Conservation (phyloP, 2,888 invertebrate genomes). For the Morpho achilles region DNA sequence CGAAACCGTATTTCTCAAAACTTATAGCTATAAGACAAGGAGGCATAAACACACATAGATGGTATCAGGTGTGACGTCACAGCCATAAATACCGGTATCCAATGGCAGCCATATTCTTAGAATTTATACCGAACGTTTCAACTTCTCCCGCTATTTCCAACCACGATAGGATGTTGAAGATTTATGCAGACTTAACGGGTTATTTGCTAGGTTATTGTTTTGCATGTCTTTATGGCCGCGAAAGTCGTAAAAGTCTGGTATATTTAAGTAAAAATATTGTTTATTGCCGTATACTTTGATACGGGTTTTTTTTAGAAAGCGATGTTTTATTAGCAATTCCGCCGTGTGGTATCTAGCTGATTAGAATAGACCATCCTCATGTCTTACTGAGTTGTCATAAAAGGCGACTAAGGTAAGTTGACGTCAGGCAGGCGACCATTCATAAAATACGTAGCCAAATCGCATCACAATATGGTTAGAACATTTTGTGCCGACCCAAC, state of each 20-base stretch:
- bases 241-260: constrained; percentile 7
- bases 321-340: no score
- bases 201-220: constrained; percentile 16
- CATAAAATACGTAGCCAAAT: no score
- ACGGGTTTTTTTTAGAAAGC: no score
- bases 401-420: no score
- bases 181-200: constrained; percentile 15
- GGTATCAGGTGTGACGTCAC: constrained; percentile 19
- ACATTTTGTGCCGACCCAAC: no score
- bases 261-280: constrained; percentile 1
- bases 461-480: no score
- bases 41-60: constrained; percentile 22
- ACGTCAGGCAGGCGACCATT: no score
- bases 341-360: no score
- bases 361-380: no score
- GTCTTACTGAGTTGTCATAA: no score
- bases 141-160: constrained; percentile 2
- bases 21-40: constrained; percentile 12
- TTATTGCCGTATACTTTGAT: not conserved
- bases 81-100: constrained; percentile 21
- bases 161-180: constrained; percentile 6
- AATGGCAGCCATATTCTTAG: constrained; percentile 25
- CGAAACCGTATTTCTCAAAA: constrained; percentile 2
- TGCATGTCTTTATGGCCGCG: constrained; percentile 10
- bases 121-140: constrained; percentile 21